Evolutionary conservation across 2,888 invertebrate genomes (phyloP).

Genomic region (Peribatodes rhomboidaria): DNA sequence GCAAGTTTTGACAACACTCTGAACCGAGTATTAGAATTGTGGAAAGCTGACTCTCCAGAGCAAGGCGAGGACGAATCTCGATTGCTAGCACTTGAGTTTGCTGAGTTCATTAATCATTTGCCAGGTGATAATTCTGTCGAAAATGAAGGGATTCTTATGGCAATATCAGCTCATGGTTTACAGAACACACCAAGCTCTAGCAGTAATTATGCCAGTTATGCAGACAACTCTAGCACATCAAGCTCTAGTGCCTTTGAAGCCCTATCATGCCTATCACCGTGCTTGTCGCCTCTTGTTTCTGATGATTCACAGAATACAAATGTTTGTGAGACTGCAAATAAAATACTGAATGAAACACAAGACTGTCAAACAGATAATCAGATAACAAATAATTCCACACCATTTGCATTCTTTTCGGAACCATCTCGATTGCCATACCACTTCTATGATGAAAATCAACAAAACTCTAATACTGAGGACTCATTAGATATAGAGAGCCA

Average conservation of each 20-base stretch:
- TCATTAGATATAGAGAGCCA: constrained; percentile 61
- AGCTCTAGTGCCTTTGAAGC: constrained; percentile 47
- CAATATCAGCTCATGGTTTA: constrained; percentile 90
- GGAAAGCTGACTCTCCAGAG: constrained; percentile 80
- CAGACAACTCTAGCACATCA: constrained; percentile 29
- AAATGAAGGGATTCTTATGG: constrained; percentile 91
- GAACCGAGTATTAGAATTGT: constrained; percentile 88
- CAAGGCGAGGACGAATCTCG: constrained; percentile 67
- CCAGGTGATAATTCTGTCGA: constrained; percentile 87
- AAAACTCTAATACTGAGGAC: constrained; percentile 54
- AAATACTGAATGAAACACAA: constrained; percentile 10
- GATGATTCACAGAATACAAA: constrained; percentile 52
- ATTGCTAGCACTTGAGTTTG: constrained; percentile 75
- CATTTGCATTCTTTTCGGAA: constrained; percentile 30
- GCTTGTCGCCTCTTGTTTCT: constrained; percentile 49
- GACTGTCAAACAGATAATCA: constrained; percentile 28
- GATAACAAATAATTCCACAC: constrained; percentile 49
- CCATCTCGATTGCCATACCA: constrained; percentile 41
- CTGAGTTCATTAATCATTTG: constrained; percentile 84
- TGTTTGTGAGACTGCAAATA: constrained; percentile 47
- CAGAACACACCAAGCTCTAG: constrained; percentile 74
- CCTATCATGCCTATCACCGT: constrained; percentile 40
- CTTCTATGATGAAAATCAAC: constrained; percentile 54
- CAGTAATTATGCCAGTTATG: constrained; percentile 41
- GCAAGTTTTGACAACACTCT: constrained; percentile 90